Evolutionary conservation across 1,140 invertebrate genomes (phyloP).

Genomic region (Bombus vancouverensis): DNA sequence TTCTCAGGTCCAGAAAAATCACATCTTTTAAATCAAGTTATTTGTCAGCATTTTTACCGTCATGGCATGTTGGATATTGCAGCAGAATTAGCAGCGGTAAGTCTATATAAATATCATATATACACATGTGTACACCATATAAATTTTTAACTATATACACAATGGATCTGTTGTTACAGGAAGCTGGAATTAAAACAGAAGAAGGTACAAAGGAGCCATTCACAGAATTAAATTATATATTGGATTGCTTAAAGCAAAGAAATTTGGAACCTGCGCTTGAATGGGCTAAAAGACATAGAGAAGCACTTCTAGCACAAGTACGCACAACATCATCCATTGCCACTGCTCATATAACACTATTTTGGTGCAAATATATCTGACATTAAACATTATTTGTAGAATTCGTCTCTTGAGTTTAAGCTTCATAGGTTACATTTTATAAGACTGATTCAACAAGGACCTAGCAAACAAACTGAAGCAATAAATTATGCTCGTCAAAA

Average conservation of each 20-base stretch:
- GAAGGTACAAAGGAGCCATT: conserved; percentile 91
- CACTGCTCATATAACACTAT: not conserved
- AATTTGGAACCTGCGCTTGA: conserved; percentile 92
- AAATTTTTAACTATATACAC: not conserved
- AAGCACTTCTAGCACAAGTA: conserved; percentile 85
- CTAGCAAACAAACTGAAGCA: conserved; percentile 88
- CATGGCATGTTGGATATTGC: conserved; percentile 96
- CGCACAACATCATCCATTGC: not conserved
- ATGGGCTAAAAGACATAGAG: conserved; percentile 88
- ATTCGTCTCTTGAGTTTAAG: conserved; percentile 93
- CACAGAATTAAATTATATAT: conserved; percentile 92
- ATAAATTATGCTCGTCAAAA: conserved; percentile 93
- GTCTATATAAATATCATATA: conserved; percentile 3
- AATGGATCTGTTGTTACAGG: conserved; percentile 80
- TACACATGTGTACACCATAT: not conserved
- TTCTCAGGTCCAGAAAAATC: conserved; percentile 91
- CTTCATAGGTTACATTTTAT: conserved; percentile 90
- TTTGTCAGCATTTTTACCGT: conserved; percentile 97
- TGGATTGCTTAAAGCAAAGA: conserved; percentile 90
- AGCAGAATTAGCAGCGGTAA: conserved; percentile 88
- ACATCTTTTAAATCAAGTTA: conserved; percentile 95
- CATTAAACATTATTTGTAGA: conserved; percentile 75
- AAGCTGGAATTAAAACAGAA: conserved; percentile 88
- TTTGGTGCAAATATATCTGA: not conserved
- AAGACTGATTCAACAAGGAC: conserved; percentile 87